These are phyloP conservation scores for Cataglyphis hispanica DNA, from an alignment of 1,140 invertebrate species.

Conservation along the genomic window DNA sequence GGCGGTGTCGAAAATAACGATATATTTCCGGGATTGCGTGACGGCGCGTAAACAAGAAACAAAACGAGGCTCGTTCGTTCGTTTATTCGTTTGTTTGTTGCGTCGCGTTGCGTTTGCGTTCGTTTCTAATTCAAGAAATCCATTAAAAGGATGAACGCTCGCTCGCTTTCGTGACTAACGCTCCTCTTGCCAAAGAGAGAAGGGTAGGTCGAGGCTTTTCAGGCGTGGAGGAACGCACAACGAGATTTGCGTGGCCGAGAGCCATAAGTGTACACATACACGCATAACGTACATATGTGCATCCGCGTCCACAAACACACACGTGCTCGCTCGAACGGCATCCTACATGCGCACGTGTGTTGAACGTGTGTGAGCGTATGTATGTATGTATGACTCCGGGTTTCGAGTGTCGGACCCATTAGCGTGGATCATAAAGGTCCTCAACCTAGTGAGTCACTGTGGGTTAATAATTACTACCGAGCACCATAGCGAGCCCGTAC, in stretches of 20 bases:
- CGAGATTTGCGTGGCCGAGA: conserved; percentile 74
- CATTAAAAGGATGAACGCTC: conserved; percentile 65
- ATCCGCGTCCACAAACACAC: conserved; percentile 29
- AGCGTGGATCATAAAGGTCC: conserved; percentile 81
- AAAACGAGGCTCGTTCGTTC: conserved; percentile 2
- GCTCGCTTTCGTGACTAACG: conserved; percentile 44
- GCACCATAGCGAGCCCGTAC: conserved; percentile 28
- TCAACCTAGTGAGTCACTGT: conserved; percentile 81
- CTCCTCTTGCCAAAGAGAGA: neutral
- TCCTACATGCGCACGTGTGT: neutral
- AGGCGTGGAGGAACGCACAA: conserved; percentile 71
- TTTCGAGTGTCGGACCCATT: conserved; percentile 74
- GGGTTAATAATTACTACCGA: conserved; percentile 77
- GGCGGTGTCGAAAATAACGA: conserved; percentile 53
- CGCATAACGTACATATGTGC: conserved; percentile 3
- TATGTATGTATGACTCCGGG: conserved; percentile 39
- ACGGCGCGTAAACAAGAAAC: conserved; percentile 53
- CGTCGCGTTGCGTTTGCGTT: neutral
- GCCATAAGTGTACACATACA: conserved; percentile 64
- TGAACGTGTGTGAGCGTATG: neutral
- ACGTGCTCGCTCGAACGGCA: neutral
- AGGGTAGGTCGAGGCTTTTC: conserved; percentile 73
- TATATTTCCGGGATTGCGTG: conserved; percentile 58
- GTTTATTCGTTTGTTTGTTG: neutral
- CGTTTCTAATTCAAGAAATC: conserved; percentile 68